Base-by-base conservation (phyloP, 2,113 vertebrate genomes). In the Emydocephalus ijimae region DNA sequence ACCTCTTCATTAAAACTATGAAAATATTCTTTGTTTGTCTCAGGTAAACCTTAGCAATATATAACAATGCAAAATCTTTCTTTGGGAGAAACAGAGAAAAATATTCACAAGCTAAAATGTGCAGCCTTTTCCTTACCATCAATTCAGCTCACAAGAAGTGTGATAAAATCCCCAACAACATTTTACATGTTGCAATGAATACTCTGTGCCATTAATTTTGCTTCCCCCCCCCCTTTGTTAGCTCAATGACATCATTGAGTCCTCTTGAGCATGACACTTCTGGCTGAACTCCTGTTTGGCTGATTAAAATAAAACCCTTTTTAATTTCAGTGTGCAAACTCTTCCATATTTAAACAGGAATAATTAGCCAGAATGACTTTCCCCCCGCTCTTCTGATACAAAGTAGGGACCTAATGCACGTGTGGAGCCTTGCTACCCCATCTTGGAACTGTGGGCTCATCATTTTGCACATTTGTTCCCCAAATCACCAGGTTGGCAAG, bases 211-310 rank as follows among this genome's bases (percentile, higher is more conserved):
- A 91, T 91, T 91, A 88, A 56, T 89, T 89, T 86, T n/a, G 64
- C 87, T 93, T 55, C 56, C 56, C 52, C 89, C 34, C 39, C 64
- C 45, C 45, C 45, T 5, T 45, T 86, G 87, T 89, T 88, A 85
- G n/a, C 57, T 57, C 48, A 18, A 87, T 92, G 88, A 94, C 81
- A 88, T 90, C 88, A 56, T 57, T 57, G 21, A 61, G 74, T 89
- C 87, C 88, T 89, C 90, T 85, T 14, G 20, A 90, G 88, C 48
- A 89, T 55, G 88, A 90, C 88, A 87, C 54, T 69, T 92, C 93
- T 74, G 88, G 93, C 92, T 91, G 57, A 50, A 57, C 90, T 92
- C 57, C 90, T 52, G 54, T 89, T 91, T 89, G 55, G 74, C 92
- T 87, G 21, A 34, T 56, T 56, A 59, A 11, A 89, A 69, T 34